Evolutionary conservation across 2,113 vertebrate genomes (phyloP).

Genomic region (Oncorhynchus keta): DNA sequence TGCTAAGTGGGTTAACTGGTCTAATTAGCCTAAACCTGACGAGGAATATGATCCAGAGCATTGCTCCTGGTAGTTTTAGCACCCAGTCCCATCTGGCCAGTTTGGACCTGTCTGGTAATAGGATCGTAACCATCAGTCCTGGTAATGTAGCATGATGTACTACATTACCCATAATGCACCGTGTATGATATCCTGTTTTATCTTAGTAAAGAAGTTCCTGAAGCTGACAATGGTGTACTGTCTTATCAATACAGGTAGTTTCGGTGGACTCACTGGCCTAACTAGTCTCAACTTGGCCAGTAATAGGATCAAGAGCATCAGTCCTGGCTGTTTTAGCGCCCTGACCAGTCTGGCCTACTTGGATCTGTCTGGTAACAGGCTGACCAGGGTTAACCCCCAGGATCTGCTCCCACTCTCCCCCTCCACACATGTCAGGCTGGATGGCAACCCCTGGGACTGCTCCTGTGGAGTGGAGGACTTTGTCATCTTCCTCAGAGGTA

Average conservation of each 20-base stretch:
- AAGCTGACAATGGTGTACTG: too few species aligned
- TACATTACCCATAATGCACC: background rate
- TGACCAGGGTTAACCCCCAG: conserved; percentile 52
- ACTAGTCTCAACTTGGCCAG: conserved; percentile 45
- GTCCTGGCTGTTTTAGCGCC: conserved; percentile 37
- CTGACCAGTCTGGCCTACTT: conserved; percentile 47
- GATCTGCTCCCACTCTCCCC: conserved; percentile 44
- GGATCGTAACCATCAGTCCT: background rate
- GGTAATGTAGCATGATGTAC: background rate
- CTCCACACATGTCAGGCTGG: conserved; percentile 47
- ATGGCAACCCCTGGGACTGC: conserved; percentile 73
- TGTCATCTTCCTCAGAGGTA: conserved; percentile 63
- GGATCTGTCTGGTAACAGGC: conserved; percentile 68
- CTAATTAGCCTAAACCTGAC: conserved; percentile 58
- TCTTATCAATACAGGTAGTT: background rate
- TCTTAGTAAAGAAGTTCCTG: too few species aligned
- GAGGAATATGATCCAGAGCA: conserved; percentile 55
- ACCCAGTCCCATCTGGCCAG: conserved; percentile 34
- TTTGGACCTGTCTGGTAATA: conserved; percentile 71
- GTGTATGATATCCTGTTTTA: too few species aligned
- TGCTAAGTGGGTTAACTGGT: conserved; percentile 35
- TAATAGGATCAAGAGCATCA: conserved; percentile 60
- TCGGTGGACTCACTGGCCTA: conserved; percentile 47
- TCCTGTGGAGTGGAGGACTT: conserved; percentile 65
- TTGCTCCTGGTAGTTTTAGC: conserved; percentile 47